phyloP scores from a whole-genome alignment of 2,797 vertebrate species.

The Numenius phaeopus region DNA sequence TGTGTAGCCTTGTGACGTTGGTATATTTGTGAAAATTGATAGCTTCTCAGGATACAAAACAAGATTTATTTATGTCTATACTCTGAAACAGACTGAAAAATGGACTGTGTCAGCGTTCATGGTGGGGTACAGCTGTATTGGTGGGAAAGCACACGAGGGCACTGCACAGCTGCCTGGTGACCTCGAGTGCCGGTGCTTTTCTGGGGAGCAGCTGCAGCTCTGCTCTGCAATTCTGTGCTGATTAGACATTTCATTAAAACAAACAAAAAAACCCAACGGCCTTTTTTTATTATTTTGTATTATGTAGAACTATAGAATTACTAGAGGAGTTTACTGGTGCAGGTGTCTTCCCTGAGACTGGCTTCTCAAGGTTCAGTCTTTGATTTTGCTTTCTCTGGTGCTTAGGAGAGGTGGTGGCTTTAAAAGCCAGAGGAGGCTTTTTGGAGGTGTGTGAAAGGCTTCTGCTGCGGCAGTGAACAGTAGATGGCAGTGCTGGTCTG shows the following conservation, averaged over 20 bases:
- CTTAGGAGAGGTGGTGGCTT: not conserved
- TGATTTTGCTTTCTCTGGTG: not conserved
- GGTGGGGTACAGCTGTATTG: rapidly evolving
- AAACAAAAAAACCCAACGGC: too few relatives aligned
- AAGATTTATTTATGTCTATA: not conserved
- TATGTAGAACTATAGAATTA: not conserved
- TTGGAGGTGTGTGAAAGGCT: not conserved
- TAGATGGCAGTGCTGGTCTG: constrained; percentile 80
- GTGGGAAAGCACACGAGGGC: not conserved
- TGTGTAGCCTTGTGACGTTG: not conserved
- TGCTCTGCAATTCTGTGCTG: not conserved
- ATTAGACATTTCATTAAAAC: not conserved
- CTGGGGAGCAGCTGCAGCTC: not conserved
- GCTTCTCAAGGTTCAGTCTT: not conserved
- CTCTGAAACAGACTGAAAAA: not conserved
- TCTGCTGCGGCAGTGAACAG: not conserved
- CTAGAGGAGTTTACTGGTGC: too few relatives aligned
- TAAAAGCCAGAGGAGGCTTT: not conserved
- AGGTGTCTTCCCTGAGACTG: not conserved
- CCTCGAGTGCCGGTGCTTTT: rapidly evolving
- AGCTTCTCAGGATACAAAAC: not conserved
- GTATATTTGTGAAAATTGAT: not conserved
- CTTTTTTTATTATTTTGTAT: not conserved
- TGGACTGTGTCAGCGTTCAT: rapidly evolving
- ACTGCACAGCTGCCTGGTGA: not conserved